Percentiles rank a stretch among this genome's conserved stretches.
Conservation (phyloP, 2,113 vertebrate species). For the Lethenteron camtschaticum region DNA sequence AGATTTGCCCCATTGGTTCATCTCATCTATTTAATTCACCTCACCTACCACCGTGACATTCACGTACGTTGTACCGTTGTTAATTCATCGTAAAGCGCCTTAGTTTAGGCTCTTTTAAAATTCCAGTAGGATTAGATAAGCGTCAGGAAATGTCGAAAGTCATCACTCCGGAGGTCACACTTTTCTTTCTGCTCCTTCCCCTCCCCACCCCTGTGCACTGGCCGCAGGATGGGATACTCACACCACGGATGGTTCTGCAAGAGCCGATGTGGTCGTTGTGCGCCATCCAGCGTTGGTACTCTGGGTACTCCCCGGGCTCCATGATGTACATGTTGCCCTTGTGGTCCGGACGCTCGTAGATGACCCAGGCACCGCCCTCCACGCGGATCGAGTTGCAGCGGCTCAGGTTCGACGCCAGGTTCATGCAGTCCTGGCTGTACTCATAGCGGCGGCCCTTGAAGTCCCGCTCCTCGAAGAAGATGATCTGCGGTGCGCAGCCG, state of each 20-base stretch:
- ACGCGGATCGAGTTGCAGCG: conserved; percentile 71
- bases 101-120: too few species aligned
- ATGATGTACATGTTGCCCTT: conserved; percentile 56
- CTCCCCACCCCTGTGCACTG: too few species aligned
- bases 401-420: conserved; percentile 51
- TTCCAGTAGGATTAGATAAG: too few species aligned
- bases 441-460: conserved; percentile 64
- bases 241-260: conserved; percentile 41
- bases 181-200: too few species aligned
- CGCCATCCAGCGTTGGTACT: conserved; percentile 62
- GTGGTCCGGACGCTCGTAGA: conserved; percentile 59
- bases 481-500: conserved; percentile 26
- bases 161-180: too few species aligned
- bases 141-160: too few species aligned
- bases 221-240: conserved; percentile 14
- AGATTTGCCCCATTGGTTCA: too few species aligned
- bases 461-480: conserved; percentile 72
- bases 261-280: conserved; percentile 58
- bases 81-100: too few species aligned
- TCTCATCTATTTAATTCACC: too few species aligned
- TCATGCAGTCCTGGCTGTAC: conserved; percentile 47
- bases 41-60: too few species aligned
- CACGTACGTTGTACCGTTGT: too few species aligned
- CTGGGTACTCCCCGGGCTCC: conserved; percentile 50
- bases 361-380: conserved; percentile 60